These are phyloP conservation scores for Styela clava DNA, from an alignment of 23 tunicate genomes.

Conservation along the genomic window DNA sequence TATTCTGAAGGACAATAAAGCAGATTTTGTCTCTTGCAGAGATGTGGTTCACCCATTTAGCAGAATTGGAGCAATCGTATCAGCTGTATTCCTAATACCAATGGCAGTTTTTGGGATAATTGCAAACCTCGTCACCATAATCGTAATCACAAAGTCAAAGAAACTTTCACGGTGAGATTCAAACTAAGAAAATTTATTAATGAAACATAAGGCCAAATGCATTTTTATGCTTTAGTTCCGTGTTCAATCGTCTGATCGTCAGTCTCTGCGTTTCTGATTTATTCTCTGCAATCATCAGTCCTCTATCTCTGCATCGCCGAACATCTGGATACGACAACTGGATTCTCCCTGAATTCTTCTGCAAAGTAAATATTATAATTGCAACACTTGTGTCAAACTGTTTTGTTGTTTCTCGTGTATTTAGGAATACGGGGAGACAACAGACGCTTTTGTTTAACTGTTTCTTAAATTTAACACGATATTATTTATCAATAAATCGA, in stretches of 20 bases:
- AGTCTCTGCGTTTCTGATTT: constrained; percentile 1
- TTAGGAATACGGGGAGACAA: too few relatives aligned
- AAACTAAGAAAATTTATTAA: too few relatives aligned
- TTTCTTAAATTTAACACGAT: too few relatives aligned
- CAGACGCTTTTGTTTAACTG: too few relatives aligned
- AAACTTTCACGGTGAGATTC: neutral
- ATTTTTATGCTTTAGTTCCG: too few relatives aligned
- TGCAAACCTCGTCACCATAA: neutral
- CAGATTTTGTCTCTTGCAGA: too few relatives aligned
- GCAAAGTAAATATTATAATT: too few relatives aligned
- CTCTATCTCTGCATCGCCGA: neutral
- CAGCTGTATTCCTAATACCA: neutral
- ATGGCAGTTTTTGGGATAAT: neutral
- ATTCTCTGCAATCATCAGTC: constrained; percentile 1
- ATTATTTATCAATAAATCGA: too few relatives aligned
- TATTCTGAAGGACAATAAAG: too few relatives aligned
- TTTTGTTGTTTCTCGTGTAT: too few relatives aligned
- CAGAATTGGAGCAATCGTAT: neutral
- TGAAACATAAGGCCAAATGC: too few relatives aligned
- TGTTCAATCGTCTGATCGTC: neutral
- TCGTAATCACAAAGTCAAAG: neutral
- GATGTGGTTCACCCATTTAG: neutral
- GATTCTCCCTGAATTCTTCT: neutral
- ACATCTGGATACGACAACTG: neutral
- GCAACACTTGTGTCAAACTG: too few relatives aligned